These are phyloP conservation scores for Melangyna quadrimaculata DNA, from an alignment of 2,888 invertebrate species.

Conservation along the genomic window DNA sequence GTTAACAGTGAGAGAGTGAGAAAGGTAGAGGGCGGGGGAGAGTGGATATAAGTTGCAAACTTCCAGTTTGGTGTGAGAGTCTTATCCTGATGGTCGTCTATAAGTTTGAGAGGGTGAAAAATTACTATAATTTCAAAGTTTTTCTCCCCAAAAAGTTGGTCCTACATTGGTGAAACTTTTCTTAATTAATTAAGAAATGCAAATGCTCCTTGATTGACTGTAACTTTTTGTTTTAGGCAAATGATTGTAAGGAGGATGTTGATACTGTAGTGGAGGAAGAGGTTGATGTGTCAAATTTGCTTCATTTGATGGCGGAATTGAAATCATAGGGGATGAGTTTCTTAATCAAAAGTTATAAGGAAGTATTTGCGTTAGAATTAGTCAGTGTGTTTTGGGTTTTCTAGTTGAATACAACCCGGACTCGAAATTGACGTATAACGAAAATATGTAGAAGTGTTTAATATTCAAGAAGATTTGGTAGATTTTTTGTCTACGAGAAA, in stretches of 20 bases:
- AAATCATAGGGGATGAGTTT: not conserved
- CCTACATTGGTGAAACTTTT: not conserved
- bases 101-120: conserved; percentile 24
- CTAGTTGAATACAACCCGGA: not conserved
- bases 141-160: conserved; percentile 16
- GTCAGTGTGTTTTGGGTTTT: not conserved
- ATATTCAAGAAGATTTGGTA: not conserved
- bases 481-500: no score
- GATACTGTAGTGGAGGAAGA: not conserved
- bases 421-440: not conserved
- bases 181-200: conserved; percentile 42
- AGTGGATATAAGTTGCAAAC: conserved; percentile 27
- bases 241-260: not conserved
- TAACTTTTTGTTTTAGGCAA: conserved; percentile 15
- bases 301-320: not conserved
- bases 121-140: conserved; percentile 43
- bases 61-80: not conserved
- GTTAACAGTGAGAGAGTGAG: not conserved
- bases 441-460: not conserved
- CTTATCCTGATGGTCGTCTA: not conserved
- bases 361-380: not conserved
- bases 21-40: not conserved
- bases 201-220: conserved; percentile 28
- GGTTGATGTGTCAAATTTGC: conserved; percentile 10
- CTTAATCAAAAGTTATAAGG: conserved; percentile 11